Conservation (phyloP, 2,113 vertebrate genomes). For the Baryphthengus martii region DNA sequence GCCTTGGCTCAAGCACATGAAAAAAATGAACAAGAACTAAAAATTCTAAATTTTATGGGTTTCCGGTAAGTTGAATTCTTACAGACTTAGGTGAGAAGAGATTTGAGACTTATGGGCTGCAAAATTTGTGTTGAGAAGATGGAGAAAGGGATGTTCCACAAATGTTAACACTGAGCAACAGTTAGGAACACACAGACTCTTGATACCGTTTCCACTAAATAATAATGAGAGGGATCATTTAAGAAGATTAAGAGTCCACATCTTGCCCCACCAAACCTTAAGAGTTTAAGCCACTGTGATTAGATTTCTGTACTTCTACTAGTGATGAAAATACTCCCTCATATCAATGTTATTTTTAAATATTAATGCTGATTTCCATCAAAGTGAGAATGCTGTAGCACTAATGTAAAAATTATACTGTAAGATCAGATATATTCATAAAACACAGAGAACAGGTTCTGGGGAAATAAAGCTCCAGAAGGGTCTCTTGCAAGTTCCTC, state of each 20-base stretch:
- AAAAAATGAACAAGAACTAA: not conserved
- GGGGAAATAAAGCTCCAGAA: not conserved
- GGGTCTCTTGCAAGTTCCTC: fast-evolving
- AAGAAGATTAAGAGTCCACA: not conserved
- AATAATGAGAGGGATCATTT: fast-evolving
- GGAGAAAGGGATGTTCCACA: not conserved
- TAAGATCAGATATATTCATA: not conserved
- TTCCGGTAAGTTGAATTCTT: not conserved
- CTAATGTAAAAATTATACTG: not conserved
- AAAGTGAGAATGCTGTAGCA: not conserved
- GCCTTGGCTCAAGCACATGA: not conserved
- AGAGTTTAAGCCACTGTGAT: not conserved
- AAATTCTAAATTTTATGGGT: not conserved
- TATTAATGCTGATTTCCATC: not conserved
- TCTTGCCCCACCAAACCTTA: not conserved
- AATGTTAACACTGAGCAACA: not conserved
- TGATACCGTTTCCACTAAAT: not conserved
- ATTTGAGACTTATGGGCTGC: not conserved
- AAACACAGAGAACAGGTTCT: not conserved
- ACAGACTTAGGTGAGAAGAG: not conserved
- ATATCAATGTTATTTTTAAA: not conserved
- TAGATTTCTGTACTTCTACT: not conserved
- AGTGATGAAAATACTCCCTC: not conserved
- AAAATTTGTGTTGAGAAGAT: not conserved
- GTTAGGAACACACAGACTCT: not conserved